phyloP scores from a whole-genome alignment of 2,113 vertebrate species.

The Elephantulus edwardii region DNA sequence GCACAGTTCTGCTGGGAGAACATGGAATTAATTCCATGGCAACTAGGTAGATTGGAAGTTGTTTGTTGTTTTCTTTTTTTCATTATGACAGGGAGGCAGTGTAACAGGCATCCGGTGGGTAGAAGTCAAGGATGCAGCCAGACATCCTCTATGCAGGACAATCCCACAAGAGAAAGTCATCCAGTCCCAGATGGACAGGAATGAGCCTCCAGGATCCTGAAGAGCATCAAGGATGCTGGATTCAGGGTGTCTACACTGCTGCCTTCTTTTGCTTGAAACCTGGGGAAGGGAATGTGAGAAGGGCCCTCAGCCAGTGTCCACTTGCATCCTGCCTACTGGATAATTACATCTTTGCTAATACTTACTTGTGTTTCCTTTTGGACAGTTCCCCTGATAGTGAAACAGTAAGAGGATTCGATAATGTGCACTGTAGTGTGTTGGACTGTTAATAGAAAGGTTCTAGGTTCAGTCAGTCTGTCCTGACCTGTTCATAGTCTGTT shows the following conservation, averaged over 20 bases:
- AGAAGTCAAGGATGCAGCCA: not conserved
- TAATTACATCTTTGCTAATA: not conserved
- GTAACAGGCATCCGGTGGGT: too few species aligned
- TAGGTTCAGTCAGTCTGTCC: too few species aligned
- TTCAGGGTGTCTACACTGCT: rapidly evolving
- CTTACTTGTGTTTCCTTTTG: not conserved
- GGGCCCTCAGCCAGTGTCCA: too few species aligned
- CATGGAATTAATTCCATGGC: not conserved
- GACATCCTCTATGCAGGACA: too few species aligned
- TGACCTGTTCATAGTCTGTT: too few species aligned
- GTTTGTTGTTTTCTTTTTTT: too few species aligned
- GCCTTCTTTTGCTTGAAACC: not conserved
- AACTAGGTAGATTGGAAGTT: not conserved
- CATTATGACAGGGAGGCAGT: too few species aligned
- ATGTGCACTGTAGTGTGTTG: too few species aligned
- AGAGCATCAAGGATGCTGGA: not conserved
- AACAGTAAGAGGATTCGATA: too few species aligned
- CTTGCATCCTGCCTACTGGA: not conserved
- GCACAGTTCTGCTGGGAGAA: not conserved
- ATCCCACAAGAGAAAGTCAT: not conserved
- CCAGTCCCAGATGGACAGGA: rapidly evolving
- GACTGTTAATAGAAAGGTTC: too few species aligned
- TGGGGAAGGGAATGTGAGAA: not conserved
- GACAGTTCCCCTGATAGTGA: not conserved
- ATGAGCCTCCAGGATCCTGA: not conserved